phyloP scores from a whole-genome alignment of 2,797 vertebrate species.

The Columba guinea region DNA sequence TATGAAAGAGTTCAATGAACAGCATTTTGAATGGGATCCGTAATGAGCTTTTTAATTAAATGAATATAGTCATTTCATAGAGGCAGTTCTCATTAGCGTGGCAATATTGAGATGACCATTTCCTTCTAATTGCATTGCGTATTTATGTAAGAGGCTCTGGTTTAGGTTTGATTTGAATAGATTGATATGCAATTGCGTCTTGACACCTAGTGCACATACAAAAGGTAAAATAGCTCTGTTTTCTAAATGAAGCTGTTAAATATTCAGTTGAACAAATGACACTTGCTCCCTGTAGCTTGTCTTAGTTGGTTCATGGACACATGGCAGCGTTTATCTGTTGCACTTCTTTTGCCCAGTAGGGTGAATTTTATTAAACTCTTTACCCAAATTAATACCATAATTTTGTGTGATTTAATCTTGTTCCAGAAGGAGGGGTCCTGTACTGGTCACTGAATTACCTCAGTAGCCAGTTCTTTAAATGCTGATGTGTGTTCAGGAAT shows the following conservation, averaged over 20 bases:
- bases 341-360: not conserved
- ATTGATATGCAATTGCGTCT: constrained; percentile 57
- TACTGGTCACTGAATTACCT: not conserved
- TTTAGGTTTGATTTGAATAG: constrained; percentile 70
- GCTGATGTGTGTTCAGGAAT: not conserved
- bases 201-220: constrained; percentile 18
- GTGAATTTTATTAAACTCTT: not conserved
- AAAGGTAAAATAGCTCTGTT: constrained; percentile 18
- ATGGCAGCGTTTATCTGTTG: not conserved
- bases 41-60: constrained; percentile 81
- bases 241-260: constrained; percentile 1
- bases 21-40: constrained; percentile 69
- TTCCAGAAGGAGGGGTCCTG: not conserved
- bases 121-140: constrained; percentile 70
- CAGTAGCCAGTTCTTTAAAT: not conserved
- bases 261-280: not conserved
- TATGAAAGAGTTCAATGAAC: constrained; percentile 70
- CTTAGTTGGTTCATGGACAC: not conserved
- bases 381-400: not conserved
- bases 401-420: not conserved
- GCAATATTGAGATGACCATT: constrained; percentile 72
- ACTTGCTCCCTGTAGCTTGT: not conserved
- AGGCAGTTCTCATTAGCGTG: constrained; percentile 75
- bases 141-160: constrained; percentile 50
- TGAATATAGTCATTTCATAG: constrained; percentile 75